Conservation (phyloP, 2,888 invertebrate genomes). For the Fabriciana adippe region DNA sequence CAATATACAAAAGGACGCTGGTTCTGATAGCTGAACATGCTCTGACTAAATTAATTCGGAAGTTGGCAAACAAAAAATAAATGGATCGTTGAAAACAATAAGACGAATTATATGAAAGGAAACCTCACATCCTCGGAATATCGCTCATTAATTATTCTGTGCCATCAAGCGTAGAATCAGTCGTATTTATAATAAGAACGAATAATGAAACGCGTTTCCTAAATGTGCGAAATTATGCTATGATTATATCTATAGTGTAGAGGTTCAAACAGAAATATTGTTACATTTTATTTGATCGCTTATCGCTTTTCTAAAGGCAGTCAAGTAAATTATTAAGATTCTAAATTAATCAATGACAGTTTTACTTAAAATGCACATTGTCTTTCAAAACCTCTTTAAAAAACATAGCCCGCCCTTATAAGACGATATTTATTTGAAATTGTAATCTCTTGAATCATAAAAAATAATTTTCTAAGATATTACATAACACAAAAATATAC, state of each 20-base stretch:
- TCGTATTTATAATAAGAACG: conserved; percentile 46
- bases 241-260: neutral
- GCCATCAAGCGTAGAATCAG: conserved; percentile 58
- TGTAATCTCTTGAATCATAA: no score
- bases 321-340: no score
- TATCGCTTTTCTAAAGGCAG: no score
- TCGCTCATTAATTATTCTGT: conserved; percentile 69
- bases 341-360: no score
- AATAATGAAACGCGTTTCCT: conserved; percentile 37
- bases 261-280: no score
- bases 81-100: conserved; percentile 59
- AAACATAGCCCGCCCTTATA: no score
- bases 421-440: no score
- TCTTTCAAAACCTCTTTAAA: no score
- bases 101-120: conserved; percentile 61
- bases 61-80: conserved; percentile 65
- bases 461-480: neutral
- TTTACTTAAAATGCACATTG: no score
- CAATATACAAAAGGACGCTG: conserved; percentile 50
- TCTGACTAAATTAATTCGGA: conserved; percentile 70
- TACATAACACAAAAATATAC: conserved; percentile 9
- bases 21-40: conserved; percentile 62
- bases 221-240: conserved; percentile 28
- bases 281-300: no score
- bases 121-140: conserved; percentile 58